Evolutionary conservation across 2,888 invertebrate species (phyloP).

Genomic region (Catocala sponsa): DNA sequence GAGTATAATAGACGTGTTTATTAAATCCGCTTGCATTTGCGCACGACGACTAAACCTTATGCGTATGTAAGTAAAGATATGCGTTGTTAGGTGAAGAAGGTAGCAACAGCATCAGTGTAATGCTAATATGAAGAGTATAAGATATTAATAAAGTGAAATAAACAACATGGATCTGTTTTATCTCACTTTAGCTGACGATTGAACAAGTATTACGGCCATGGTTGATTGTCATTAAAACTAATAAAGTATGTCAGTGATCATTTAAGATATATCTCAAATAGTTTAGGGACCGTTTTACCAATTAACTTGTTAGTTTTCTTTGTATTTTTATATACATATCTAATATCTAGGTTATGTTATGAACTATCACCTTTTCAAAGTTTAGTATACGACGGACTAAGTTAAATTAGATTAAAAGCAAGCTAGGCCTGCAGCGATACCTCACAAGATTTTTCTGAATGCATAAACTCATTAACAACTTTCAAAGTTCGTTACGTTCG

Average conservation of each 20-base stretch:
- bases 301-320: slow-evolving; percentile 10
- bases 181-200: too few species aligned
- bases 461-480: background rate
- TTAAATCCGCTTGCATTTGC: slow-evolving; percentile 21
- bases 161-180: too few species aligned
- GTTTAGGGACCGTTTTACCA: background rate
- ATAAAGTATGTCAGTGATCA: too few species aligned
- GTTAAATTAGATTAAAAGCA: too few species aligned
- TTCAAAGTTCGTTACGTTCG: background rate
- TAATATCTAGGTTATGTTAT: too few species aligned
- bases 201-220: too few species aligned
- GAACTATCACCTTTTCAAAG: too few species aligned
- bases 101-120: background rate
- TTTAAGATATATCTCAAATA: background rate
- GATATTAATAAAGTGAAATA: too few species aligned
- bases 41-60: background rate
- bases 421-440: background rate
- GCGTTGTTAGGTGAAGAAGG: background rate
- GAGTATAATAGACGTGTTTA: slow-evolving; percentile 32
- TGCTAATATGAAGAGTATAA: background rate
- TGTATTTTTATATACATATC: slow-evolving; percentile 15
- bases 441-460: slow-evolving; percentile 1
- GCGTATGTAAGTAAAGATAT: background rate
- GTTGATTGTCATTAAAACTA: too few species aligned
- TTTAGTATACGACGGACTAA: too few species aligned